Conservation (phyloP, 2,797 vertebrate genomes). For the Lacerta agilis region DNA sequence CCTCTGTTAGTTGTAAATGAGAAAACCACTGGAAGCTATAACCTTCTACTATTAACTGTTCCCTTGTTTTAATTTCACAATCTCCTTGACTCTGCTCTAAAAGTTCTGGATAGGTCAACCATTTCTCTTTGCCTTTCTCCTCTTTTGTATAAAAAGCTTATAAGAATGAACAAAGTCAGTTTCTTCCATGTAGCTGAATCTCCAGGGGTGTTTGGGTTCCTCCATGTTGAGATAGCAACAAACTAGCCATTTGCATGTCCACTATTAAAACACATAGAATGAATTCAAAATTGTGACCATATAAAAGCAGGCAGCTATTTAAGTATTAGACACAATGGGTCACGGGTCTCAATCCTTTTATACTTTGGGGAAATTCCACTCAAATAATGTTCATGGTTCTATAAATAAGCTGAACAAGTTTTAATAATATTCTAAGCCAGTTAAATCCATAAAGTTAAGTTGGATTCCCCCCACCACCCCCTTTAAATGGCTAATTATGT, state of each 20-base stretch:
- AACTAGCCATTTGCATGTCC: neutral
- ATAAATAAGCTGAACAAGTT: slow-evolving; percentile 10
- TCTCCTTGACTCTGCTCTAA: too few relatives aligned
- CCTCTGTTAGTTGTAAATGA: too few relatives aligned
- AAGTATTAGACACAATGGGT: neutral
- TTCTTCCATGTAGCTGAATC: neutral
- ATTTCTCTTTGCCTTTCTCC: too few relatives aligned
- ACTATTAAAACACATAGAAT: neutral
- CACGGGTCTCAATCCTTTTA: neutral
- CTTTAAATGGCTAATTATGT: slow-evolving; percentile 45
- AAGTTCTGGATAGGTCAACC: too few relatives aligned
- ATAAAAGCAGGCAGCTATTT: neutral
- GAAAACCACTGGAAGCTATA: too few relatives aligned
- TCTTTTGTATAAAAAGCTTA: too few relatives aligned
- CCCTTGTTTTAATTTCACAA: too few relatives aligned
- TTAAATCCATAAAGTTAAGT: slow-evolving; percentile 38
- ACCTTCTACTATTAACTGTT: too few relatives aligned
- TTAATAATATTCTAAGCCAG: slow-evolving; percentile 30
- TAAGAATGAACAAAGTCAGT: neutral
- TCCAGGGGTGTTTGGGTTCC: neutral
- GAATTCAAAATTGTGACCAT: neutral
- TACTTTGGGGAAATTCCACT: neutral
- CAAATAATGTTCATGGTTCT: neutral
- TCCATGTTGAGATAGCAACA: neutral
- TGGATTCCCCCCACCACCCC: rapidly evolving